Evolutionary conservation across 2,113 vertebrate species (phyloP).

Genomic region (Odontophorus gujanensis): DNA sequence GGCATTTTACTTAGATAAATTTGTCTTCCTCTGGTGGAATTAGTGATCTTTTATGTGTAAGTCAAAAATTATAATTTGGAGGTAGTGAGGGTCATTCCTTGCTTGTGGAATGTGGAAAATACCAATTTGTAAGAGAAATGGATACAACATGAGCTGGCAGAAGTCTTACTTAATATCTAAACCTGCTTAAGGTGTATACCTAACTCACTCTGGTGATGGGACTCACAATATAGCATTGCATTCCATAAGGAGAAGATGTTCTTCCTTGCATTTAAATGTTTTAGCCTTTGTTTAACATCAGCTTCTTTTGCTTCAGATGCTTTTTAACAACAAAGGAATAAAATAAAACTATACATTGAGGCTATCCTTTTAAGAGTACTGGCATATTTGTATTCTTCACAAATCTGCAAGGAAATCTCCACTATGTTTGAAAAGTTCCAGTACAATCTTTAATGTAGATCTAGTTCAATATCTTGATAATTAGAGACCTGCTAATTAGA

Average conservation of each 20-base stretch:
- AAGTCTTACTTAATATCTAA: neutral
- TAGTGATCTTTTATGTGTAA: neutral
- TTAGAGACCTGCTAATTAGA: neutral
- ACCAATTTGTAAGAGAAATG: neutral
- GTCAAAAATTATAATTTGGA: neutral
- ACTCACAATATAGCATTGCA: neutral
- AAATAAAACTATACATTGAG: neutral
- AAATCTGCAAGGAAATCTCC: neutral
- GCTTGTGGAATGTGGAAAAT: neutral
- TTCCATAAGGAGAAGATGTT: neutral
- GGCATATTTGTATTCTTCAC: neutral
- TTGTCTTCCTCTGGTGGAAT: neutral
- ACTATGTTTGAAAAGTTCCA: neutral
- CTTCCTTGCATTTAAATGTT: neutral
- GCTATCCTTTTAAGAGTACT: neutral
- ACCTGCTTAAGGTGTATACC: neutral
- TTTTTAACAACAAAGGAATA: neutral
- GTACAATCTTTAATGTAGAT: neutral
- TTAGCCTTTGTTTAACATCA: constrained; percentile 5
- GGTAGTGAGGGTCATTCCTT: neutral
- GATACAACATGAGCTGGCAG: neutral
- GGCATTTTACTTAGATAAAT: neutral
- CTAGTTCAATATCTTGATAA: neutral
- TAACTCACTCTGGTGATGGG: neutral
- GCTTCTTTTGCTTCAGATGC: neutral